Base-by-base conservation (phyloP, 2,888 invertebrate genomes). In the Cryptophagus acutangulus region DNA sequence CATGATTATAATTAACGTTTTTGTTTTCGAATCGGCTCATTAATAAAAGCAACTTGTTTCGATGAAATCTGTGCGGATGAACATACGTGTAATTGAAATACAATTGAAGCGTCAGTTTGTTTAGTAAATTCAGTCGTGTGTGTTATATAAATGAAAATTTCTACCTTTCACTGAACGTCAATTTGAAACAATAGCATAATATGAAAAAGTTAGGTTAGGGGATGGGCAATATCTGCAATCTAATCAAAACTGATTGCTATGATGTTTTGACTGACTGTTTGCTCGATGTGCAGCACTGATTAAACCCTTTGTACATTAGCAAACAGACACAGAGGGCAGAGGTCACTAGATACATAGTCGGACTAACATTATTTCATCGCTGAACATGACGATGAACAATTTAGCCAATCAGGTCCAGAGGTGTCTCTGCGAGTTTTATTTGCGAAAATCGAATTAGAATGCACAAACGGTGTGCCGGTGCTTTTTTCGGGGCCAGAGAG, bases 181-280 rank as follows among this genome's bases (percentile, higher is more conserved):
- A n/a, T n/a, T n/a, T n/a, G n/a, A n/a, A n/a, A n/a, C n/a, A n/a
- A n/a, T n/a, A n/a, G n/a, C n/a, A n/a, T n/a, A 30, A 34, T 35
- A 40, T 38, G 30, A 40, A 40, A 39, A 31, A 51, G 49, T 54
- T 46, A 43, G 46, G 46, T 45, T 48, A 46, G 44, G 55, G 55
- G 54, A 57, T 59, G 57, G 58, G 51, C 59, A 61, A 67, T n/a
- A n/a, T n/a, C n/a, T n/a, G n/a, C n/a, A 69, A 69, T 68, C 66
- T 67, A 69, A 69, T 69, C 69, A 67, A 67, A 67, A 67, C 62
- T 65, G 65, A 67, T 66, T 67, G 65, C 66, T 66, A 66, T 69
- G 65, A 66, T 67, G 67, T 69, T 69, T 68, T 67, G 66, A 67
- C 67, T 66, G 64, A 59, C 57, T 58, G 62, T 67, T 66, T 67